A percentile compares a stretch with the other conserved stretches of the same genome.
phyloP scores from a whole-genome alignment of 2,888 invertebrate genomes.

The Eueremaeus valkanovi region DNA sequence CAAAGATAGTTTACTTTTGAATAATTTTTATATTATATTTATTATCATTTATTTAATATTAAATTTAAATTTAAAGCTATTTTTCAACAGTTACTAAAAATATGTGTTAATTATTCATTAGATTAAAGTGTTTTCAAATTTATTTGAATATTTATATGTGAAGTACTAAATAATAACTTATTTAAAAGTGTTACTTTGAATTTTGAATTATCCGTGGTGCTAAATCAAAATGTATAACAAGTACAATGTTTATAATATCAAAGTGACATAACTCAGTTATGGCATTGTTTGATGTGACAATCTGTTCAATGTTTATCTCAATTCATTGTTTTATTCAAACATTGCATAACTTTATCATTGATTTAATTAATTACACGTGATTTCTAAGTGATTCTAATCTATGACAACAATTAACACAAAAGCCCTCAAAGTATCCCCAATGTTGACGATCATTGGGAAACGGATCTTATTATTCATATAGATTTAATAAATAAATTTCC shows the following conservation, averaged over 20 bases:
- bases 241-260: no score
- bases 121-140: not conserved
- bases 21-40: not conserved
- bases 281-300: not conserved
- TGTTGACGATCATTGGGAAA: no score
- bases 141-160: not conserved
- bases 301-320: not conserved
- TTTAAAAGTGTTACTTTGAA: not conserved
- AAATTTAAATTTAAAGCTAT: not conserved
- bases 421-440: no score
- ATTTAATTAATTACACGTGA: not conserved
- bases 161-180: not conserved
- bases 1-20: not conserved
- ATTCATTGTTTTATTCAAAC: not conserved
- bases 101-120: conserved; percentile 3
- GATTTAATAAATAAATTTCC: no score
- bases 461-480: no score
- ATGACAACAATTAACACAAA: no score
- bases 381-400: no score
- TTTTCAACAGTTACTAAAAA: no score
- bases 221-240: no score
- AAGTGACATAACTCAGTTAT: not conserved
- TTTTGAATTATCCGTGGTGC: no score
- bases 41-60: not conserved
- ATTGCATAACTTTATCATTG: not conserved